A percentile compares a stretch with the other conserved stretches of the same genome.
Evolutionary conservation across 2,797 vertebrate species (phyloP).

Genomic region (Ctenopoma kingsleyae): DNA sequence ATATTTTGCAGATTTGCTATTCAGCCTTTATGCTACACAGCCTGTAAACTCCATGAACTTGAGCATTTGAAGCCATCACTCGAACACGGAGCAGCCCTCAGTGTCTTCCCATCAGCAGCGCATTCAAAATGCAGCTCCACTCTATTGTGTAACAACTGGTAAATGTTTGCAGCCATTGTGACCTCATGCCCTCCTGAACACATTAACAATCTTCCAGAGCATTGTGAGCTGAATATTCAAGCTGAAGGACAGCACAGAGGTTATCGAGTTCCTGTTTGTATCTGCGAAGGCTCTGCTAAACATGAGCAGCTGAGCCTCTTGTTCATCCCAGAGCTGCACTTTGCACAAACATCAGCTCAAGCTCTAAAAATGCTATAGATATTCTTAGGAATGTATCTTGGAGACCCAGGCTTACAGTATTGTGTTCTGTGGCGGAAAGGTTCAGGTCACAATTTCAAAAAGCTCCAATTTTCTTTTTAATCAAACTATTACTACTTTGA

Average conservation of each 20-base stretch:
- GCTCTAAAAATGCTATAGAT: not conserved
- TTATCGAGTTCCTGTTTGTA: constrained; percentile 29
- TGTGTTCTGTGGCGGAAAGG: not conserved
- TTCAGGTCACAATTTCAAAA: not conserved
- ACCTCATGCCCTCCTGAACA: constrained; percentile 28
- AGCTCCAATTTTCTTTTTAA: too few relatives aligned
- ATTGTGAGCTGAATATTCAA: constrained; percentile 36
- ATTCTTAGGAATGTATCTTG: not conserved
- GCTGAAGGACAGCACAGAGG: constrained; percentile 15
- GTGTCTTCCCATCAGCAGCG: constrained; percentile 13
- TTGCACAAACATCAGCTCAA: constrained; percentile 24
- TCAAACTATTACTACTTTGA: too few relatives aligned
- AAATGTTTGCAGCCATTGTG: constrained; percentile 10
- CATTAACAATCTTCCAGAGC: constrained; percentile 44
- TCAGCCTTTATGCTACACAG: not conserved
- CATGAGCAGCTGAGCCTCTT: constrained; percentile 10
- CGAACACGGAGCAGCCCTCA: constrained; percentile 13
- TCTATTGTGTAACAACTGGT: constrained; percentile 40
- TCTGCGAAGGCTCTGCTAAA: constrained; percentile 19
- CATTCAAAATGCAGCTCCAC: constrained; percentile 26
- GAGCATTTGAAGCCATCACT: not conserved
- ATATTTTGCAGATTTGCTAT: not conserved
- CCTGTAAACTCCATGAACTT: not conserved
- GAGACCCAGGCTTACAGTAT: not conserved
- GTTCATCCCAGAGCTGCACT: constrained; percentile 23